Evolutionary conservation across 2,888 invertebrate genomes (phyloP).

Genomic region (Proisotoma minuta): DNA sequence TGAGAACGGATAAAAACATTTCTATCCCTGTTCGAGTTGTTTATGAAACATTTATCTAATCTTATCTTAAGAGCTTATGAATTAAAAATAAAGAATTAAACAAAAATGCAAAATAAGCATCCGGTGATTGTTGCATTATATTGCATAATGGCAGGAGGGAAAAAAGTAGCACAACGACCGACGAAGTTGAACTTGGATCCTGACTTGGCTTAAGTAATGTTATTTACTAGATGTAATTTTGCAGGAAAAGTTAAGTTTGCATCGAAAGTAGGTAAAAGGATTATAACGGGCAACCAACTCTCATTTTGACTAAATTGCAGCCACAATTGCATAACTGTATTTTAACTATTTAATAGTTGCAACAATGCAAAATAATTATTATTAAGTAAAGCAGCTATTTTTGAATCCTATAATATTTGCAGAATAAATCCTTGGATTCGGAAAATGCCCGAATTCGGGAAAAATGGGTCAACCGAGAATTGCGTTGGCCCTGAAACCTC

Average conservation of each 20-base stretch:
- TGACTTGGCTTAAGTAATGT: not conserved
- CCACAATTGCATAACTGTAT: not conserved
- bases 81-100: not conserved
- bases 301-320: not conserved
- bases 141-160: not conserved
- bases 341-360: not conserved
- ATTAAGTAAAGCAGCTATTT: too few relatives aligned
- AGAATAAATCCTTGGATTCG: too few relatives aligned
- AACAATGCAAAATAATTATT: too few relatives aligned
- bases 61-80: not conserved
- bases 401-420: too few relatives aligned
- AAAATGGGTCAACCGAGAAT: too few relatives aligned
- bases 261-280: not conserved
- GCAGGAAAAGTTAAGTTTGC: too few relatives aligned
- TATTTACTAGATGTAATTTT: too few relatives aligned
- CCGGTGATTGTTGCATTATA: not conserved
- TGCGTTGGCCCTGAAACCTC: too few relatives aligned
- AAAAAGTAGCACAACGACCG: not conserved
- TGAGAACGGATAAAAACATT: conserved; percentile 29
- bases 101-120: not conserved
- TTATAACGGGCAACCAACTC: not conserved
- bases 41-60: conserved; percentile 39
- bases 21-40: conserved; percentile 39
- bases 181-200: not conserved
- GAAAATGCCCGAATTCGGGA: not conserved